A percentile compares a stretch with the other conserved stretches of the same genome.
phyloP scores from a whole-genome alignment of 2,797 vertebrate genomes.

The Chelidonichthys spinosus region DNA sequence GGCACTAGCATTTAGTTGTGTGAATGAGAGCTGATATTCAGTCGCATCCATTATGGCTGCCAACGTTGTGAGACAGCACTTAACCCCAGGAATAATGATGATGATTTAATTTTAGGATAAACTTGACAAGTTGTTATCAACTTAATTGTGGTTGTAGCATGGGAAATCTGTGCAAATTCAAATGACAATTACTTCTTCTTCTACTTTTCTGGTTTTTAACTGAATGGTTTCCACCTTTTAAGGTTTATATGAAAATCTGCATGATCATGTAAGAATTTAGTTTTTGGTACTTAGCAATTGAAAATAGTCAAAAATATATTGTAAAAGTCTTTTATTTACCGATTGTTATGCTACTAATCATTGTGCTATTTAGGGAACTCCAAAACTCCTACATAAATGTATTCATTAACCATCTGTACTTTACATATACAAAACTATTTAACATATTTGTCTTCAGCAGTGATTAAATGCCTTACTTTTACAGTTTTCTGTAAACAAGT shows the following conservation, averaged over 20 bases:
- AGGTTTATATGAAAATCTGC: background rate
- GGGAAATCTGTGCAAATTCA: background rate
- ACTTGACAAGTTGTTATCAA: background rate
- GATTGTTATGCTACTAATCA: background rate
- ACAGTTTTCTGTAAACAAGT: background rate
- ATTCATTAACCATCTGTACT: too few species aligned
- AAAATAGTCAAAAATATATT: background rate
- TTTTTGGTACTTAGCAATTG: background rate
- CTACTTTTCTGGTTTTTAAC: conserved; percentile 2
- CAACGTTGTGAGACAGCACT: conserved; percentile 31
- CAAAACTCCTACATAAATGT: too few species aligned
- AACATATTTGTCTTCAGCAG: background rate
- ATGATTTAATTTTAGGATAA: conserved; percentile 15
- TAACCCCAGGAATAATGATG: conserved; percentile 26
- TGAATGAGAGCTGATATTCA: conserved; percentile 37
- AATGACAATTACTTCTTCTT: background rate
- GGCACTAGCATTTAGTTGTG: conserved; percentile 50
- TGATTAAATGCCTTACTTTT: background rate
- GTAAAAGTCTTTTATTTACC: background rate
- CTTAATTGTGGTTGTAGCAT: background rate
- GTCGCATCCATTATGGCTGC: conserved; percentile 23
- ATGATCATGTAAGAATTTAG: background rate
- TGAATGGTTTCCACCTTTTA: background rate
- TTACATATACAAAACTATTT: background rate
- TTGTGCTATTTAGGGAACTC: conserved; percentile 1